Percentiles rank a stretch among this genome's conserved stretches.
These are phyloP conservation scores for Plestiodon gilberti DNA, from an alignment of 2,113 vertebrate species.

Conservation along the genomic window DNA sequence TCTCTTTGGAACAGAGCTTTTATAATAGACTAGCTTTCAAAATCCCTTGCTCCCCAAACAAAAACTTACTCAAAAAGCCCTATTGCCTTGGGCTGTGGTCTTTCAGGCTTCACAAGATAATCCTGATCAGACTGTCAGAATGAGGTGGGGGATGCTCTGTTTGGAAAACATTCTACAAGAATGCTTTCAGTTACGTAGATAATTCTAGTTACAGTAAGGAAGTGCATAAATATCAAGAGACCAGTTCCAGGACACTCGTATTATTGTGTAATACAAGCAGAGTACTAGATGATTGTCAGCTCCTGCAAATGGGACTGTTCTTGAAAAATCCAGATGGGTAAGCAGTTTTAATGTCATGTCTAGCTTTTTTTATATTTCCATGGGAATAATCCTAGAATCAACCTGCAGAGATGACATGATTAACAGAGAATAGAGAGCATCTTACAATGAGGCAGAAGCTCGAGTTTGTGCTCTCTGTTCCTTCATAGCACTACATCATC, in stretches of 20 bases:
- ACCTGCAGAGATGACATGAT: background rate
- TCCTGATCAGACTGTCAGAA: background rate
- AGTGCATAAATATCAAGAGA: background rate
- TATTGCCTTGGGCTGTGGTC: background rate
- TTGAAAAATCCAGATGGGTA: background rate
- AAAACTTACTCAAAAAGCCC: background rate
- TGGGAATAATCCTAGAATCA: background rate
- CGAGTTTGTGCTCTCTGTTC: background rate
- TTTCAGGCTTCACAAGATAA: background rate
- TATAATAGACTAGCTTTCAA: background rate
- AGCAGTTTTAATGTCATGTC: background rate
- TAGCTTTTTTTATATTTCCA: background rate
- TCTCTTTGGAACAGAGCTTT: constrained; percentile 7
- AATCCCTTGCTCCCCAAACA: background rate
- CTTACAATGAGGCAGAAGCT: background rate
- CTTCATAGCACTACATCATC: background rate
- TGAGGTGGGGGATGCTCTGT: background rate
- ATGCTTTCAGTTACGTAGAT: background rate
- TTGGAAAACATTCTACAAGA: background rate
- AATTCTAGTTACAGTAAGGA: background rate
- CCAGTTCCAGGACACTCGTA: background rate
- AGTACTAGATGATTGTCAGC: background rate
- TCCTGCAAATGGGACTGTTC: background rate
- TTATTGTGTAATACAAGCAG: background rate
- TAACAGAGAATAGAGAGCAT: no score